phyloP scores from a whole-genome alignment of 2,797 vertebrate genomes.

The Macropodus opercularis region DNA sequence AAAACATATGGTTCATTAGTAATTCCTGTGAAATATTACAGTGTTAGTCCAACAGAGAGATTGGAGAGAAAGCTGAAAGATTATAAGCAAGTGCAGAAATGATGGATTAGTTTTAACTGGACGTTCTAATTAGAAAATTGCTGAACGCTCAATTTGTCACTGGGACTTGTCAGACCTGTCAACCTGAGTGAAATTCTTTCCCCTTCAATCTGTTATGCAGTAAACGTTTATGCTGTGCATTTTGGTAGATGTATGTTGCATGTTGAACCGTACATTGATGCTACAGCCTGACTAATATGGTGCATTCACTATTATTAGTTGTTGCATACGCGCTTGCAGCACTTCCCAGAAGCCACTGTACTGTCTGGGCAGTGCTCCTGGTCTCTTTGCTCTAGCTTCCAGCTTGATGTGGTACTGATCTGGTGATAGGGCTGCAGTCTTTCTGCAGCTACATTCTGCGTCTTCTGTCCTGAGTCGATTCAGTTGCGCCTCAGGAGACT shows the following conservation, averaged over 20 bases:
- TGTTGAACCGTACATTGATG: too few species aligned
- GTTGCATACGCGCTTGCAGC: too few species aligned
- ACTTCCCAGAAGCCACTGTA: too few species aligned
- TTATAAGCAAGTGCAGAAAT: not conserved
- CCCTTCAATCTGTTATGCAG: not conserved
- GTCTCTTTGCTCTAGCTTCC: too few species aligned
- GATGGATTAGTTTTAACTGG: conserved; percentile 3
- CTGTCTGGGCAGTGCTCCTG: too few species aligned
- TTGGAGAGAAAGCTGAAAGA: conserved; percentile 1
- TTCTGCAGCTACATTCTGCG: too few species aligned
- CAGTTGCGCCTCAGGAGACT: too few species aligned
- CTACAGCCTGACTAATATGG: too few species aligned
- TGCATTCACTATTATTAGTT: too few species aligned
- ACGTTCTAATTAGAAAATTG: conserved; percentile 1
- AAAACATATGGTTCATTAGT: conserved; percentile 13
- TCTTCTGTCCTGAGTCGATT: too few species aligned
- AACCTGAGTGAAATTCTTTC: not conserved
- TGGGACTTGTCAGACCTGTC: not conserved
- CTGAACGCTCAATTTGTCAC: conserved; percentile 1
- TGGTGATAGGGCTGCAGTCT: too few species aligned
- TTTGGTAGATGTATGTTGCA: not conserved
- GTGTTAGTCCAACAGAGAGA: not conserved
- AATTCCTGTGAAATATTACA: conserved; percentile 15
- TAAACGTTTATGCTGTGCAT: not conserved
- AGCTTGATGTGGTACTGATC: too few species aligned